Percentiles rank a stretch among this genome's conserved stretches.
These are phyloP conservation scores for Caenorhabditis brenneri DNA, from an alignment of 1,140 invertebrate genomes.

Conservation along the genomic window DNA sequence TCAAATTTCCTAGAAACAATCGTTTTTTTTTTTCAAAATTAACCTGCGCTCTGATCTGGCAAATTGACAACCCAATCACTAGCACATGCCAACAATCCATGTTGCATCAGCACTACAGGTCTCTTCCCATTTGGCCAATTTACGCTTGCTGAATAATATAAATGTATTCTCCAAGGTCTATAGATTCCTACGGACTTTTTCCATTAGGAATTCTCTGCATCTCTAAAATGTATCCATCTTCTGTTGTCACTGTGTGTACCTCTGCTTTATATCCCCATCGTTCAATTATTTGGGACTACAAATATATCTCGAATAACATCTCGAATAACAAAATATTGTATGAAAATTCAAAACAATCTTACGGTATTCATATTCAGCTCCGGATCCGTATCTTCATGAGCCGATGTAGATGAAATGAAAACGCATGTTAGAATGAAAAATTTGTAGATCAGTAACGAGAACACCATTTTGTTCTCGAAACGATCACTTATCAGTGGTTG, in stretches of 20 bases:
- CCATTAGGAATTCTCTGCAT: constrained; percentile 78
- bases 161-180: background rate
- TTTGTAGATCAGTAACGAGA: background rate
- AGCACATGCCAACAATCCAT: constrained; percentile 80
- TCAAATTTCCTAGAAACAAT: background rate
- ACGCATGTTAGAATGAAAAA: background rate
- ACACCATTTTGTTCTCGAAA: background rate
- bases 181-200: constrained; percentile 70
- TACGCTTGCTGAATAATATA: background rate
- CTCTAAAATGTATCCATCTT: constrained; percentile 79
- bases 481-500: background rate
- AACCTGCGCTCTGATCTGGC: constrained; percentile 76
- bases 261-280: constrained; percentile 77
- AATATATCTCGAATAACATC: too few species aligned
- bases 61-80: constrained; percentile 80
- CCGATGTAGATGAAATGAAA: background rate
- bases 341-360: background rate
- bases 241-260: constrained; percentile 76
- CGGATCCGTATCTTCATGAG: constrained; percentile 13
- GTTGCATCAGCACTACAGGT: constrained; percentile 75
- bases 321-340: background rate
- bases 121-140: constrained; percentile 29
- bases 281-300: constrained; percentile 65
- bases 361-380: constrained; percentile 46
- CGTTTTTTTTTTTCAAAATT: background rate